Conservation (phyloP, 2,888 invertebrate species). For the Lordiphosa andalusiaca region DNA sequence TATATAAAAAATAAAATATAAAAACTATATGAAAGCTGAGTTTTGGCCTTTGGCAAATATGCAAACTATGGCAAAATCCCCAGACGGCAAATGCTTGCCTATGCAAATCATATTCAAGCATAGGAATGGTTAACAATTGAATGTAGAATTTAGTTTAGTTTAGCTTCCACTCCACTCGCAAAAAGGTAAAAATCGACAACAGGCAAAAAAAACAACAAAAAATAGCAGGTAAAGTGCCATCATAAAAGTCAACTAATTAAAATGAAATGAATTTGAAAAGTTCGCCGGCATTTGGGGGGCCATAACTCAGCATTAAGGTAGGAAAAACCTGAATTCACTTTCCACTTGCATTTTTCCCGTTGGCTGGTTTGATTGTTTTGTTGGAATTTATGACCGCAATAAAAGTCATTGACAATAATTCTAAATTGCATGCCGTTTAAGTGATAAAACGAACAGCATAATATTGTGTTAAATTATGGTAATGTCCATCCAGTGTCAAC, state of each 20-base stretch:
- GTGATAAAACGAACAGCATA: conserved; percentile 46
- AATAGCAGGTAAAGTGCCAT: conserved; percentile 24
- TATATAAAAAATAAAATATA: not conserved
- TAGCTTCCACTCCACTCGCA: conserved; percentile 5
- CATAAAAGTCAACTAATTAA: conserved; percentile 63
- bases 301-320: conserved; percentile 56
- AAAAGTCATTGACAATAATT: conserved; percentile 62
- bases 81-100: conserved; percentile 52
- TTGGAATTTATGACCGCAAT: conserved; percentile 58
- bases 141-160: conserved; percentile 24
- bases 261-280: conserved; percentile 52
- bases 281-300: conserved; percentile 55
- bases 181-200: conserved; percentile 25
- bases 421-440: conserved; percentile 49
- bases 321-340: conserved; percentile 37
- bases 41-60: conserved; percentile 34
- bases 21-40: conserved; percentile 10
- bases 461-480: conserved; percentile 34
- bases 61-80: conserved; percentile 48
- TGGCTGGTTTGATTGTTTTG: conserved; percentile 19
- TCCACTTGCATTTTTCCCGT: conserved; percentile 23
- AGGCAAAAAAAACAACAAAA: not conserved
- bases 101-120: conserved; percentile 53
- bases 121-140: conserved; percentile 20
- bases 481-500: conserved; percentile 35